Evolutionary conservation across 2,888 invertebrate genomes (phyloP).

Genomic region (Tipula unca): DNA sequence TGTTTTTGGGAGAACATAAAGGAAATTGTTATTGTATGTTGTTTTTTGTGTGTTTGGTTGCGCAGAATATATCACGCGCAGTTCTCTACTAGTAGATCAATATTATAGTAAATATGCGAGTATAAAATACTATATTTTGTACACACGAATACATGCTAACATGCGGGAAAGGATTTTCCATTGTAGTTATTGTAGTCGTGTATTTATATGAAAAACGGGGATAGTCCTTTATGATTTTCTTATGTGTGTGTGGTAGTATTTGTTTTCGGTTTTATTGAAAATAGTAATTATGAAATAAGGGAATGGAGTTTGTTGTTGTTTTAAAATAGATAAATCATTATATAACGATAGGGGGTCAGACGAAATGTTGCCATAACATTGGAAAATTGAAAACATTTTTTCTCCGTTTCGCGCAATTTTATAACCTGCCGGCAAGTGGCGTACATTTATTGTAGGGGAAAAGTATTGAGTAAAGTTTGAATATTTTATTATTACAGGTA

Average conservation of each 20-base stretch:
- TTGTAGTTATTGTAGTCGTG: background rate
- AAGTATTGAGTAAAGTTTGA: background rate
- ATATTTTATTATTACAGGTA: no score
- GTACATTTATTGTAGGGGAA: background rate
- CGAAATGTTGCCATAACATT: background rate
- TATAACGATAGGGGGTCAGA: background rate
- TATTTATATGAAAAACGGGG: background rate
- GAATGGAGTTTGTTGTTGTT: background rate
- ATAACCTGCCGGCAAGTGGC: background rate
- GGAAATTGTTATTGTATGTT: background rate
- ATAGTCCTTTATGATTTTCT: background rate
- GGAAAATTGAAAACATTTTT: background rate
- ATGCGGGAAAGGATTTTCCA: background rate
- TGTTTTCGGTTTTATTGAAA: no score
- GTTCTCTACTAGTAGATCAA: background rate
- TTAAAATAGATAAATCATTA: background rate
- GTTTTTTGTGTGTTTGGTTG: background rate
- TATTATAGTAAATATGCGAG: background rate
- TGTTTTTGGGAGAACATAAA: background rate
- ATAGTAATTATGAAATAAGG: background rate
- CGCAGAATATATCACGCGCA: background rate
- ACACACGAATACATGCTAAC: background rate
- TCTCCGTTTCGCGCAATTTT: background rate
- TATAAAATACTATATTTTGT: background rate
- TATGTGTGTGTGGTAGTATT: background rate